Percentiles rank a stretch among this genome's conserved stretches.
Evolutionary conservation across 2,888 invertebrate genomes (phyloP).

Genomic region (Plagodis pulveraria): DNA sequence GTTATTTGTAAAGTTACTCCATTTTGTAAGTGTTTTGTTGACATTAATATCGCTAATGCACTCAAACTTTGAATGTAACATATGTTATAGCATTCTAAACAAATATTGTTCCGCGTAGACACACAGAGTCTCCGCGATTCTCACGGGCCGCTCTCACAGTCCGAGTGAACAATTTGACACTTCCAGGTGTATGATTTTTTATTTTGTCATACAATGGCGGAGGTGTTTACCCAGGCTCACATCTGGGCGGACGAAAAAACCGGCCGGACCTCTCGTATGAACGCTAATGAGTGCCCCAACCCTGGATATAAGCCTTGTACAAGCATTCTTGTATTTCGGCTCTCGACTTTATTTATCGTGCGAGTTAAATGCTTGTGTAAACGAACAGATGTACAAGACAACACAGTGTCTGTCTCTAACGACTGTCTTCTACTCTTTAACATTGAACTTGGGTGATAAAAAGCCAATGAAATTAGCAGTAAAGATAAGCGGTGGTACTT

Average conservation of each 20-base stretch:
- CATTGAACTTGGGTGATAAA: constrained; percentile 82
- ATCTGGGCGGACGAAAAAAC: constrained; percentile 81
- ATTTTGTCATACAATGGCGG: constrained; percentile 67
- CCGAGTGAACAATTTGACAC: constrained; percentile 83
- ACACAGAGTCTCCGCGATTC: constrained; percentile 55
- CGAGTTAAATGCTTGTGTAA: constrained; percentile 56
- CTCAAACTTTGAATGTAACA: constrained; percentile 12
- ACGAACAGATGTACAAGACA: constrained; percentile 71
- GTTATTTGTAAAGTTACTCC: no score
- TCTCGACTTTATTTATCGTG: constrained; percentile 68
- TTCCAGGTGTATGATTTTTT: constrained; percentile 84
- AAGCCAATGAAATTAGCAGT: constrained; percentile 76
- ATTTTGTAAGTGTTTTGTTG: constrained; percentile 5
- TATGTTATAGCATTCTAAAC: constrained; percentile 30
- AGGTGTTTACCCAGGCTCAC: constrained; percentile 76
- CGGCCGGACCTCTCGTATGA: constrained; percentile 78
- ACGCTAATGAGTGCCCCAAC: constrained; percentile 70
- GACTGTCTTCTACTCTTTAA: constrained; percentile 66
- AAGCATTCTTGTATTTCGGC: constrained; percentile 54
- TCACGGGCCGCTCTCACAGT: constrained; percentile 74
- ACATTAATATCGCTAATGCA: constrained; percentile 24
- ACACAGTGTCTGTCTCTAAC: constrained; percentile 59
- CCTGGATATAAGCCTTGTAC: constrained; percentile 45
- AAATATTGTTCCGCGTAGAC: constrained; percentile 43
- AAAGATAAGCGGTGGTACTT: constrained; percentile 63